Conservation (phyloP, 2,797 vertebrate species). For the Cyprinella venusta region DNA sequence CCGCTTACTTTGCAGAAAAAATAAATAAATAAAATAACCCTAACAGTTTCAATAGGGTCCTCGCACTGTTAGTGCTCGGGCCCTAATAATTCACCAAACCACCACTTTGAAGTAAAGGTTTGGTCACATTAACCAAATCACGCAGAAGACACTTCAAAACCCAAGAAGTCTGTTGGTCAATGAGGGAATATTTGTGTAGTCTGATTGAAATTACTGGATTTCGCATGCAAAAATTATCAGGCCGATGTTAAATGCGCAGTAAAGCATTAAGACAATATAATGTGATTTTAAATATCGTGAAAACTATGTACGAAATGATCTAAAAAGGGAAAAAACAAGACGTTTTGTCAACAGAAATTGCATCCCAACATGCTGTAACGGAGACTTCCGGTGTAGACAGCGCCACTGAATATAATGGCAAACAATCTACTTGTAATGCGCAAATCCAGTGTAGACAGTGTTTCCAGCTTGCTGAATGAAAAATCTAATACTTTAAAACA, state of each 20-base stretch:
- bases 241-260: neutral
- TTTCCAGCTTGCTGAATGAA: neutral
- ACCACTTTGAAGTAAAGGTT: neutral
- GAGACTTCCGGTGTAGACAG: neutral
- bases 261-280: neutral
- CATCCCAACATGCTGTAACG: neutral
- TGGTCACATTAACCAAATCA: neutral
- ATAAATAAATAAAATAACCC: no score
- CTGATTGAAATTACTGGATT: neutral
- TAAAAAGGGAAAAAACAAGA: neutral
- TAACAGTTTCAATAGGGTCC: no score
- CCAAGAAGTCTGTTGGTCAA: neutral
- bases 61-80: no score
- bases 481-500: neutral
- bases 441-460: constrained; percentile 4
- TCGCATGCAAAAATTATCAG: neutral
- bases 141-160: neutral
- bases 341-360: neutral
- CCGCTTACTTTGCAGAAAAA: no score
- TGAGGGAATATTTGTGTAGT: neutral
- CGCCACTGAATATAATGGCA: neutral
- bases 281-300: neutral
- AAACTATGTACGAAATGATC: neutral
- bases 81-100: neutral
- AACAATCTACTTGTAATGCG: neutral